phyloP scores from a whole-genome alignment of 2,888 invertebrate species.

The Cryptus viduatorius region DNA sequence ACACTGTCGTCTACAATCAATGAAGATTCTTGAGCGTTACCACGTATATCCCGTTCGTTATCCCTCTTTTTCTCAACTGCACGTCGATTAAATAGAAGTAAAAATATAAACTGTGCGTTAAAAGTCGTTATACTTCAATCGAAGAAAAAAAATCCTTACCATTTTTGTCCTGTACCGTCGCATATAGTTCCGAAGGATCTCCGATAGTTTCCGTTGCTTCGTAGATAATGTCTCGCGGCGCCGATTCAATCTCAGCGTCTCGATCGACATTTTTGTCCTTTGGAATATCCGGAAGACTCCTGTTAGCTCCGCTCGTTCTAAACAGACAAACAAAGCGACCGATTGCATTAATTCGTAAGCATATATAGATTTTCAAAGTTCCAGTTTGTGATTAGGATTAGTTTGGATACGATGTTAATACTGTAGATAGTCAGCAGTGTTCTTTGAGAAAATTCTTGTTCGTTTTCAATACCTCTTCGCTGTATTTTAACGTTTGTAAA shows the following conservation, averaged over 20 bases:
- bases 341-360: neutral
- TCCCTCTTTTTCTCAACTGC: conserved; percentile 74
- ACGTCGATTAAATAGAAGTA: conserved; percentile 16
- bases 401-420: conserved; percentile 14
- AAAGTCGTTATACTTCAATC: conserved; percentile 7
- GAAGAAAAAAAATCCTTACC: conserved; percentile 54
- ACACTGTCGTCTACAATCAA: conserved; percentile 87
- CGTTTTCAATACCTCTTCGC: neutral
- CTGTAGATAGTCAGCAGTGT: neutral
- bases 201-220: conserved; percentile 85
- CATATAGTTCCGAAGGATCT: conserved; percentile 94
- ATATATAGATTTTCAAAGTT: conserved; percentile 7
- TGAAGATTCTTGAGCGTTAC: conserved; percentile 88
- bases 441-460: neutral
- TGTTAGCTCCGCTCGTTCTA: conserved; percentile 87
- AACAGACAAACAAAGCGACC: conserved; percentile 31
- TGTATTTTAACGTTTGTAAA: neutral
- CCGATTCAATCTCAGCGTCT: conserved; percentile 78
- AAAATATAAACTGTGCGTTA: neutral
- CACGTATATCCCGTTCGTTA: conserved; percentile 84
- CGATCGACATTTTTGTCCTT: conserved; percentile 88
- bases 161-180: conserved; percentile 90
- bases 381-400: neutral
- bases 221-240: conserved; percentile 80
- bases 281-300: conserved; percentile 95